Evolutionary conservation across 2,113 vertebrate species (phyloP), one percentile per base, ranked within the genome.

Genomic region (Diadophis punctatus): DNA sequence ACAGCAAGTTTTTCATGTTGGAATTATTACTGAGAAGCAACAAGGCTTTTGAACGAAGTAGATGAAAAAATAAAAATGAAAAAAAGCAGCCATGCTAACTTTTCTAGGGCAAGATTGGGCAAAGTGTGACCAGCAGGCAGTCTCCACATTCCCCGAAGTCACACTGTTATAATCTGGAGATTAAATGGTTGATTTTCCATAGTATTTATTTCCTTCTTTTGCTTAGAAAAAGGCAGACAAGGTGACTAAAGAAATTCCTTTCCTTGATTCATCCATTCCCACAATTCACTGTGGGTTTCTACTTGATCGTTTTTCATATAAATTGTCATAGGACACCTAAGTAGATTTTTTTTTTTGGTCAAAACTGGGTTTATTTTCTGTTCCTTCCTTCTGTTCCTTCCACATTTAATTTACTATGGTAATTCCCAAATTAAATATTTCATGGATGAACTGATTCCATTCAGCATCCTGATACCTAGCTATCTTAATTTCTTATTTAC

Each of bases 361-460:
- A 30, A 5, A 63, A 74, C 25, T 93, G 60, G 92, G 34, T 1
- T 92, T 93, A 94, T n/a, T 34, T 96, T 27, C 30, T 56, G 10
- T 86, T 48, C n/a, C 46, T 46, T 46, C 89, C 46, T 46, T 5
- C 2, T 46, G 5, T n/a, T n/a, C n/a, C n/a, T n/a, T n/a, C n/a
- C n/a, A 90, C 53, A 22, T 94, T 49, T 91, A 4, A 23, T 92
- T 96, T 53, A 3, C 91, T 93, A 46, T 5, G 5, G 46, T 46
- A 93, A 92, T 39, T 5, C 53, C 16, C 52, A 91, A 87, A 93
- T 88, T 93, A 90, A 87, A 87, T 46, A 90, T 60, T 93, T 90
- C 0, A 49, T 3, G 46, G 39, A 60, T 80, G 5, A 52, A 85
- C 52, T 58, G 18, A 0, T 90, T 93, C 27, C 85, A 92, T 49